Evolutionary conservation across 2,113 vertebrate species (phyloP), one percentile per base, ranked within the genome.

Genomic region (Pseudonaja textilis): DNA sequence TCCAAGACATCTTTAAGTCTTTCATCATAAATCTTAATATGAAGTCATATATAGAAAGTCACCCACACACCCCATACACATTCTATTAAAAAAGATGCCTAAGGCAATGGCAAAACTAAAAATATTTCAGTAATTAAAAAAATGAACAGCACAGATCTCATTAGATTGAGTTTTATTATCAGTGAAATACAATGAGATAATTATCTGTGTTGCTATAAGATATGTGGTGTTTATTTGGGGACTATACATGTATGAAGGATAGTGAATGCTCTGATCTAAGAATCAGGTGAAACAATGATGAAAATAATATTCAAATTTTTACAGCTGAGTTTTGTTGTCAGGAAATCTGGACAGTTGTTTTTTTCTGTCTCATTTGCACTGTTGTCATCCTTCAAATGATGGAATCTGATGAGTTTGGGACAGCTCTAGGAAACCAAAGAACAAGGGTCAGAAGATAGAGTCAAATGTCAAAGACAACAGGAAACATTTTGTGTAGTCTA

Each of bases 221-320:
- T 64, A 64, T 14, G 1, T 64, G 29, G 61, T 64, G 26, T 26
- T 64, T 64, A 64, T 64, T n/a, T n/a, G 29, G 29, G 29, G 12
- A 69, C 61, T n/a, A 69, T n/a, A 69, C 29, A 69, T 69, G 29
- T 81, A 42, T 50, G 93, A 94, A 92, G 34, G 1, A 22, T 25
- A 4, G 10, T 1, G 0, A 93, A 2, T 54, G 7, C 5, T 39
- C 22, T 18, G 59, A 94, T 93, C 56, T 25, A 26, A 93, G 10
- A 94, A 18, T 94, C 23, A 88, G 5, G 4, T 87, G 26, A 18
- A 57, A 90, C 50, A 61, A 26, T 8, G 7, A 29, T 4, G 14
- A 92, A 92, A 93, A 69, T 20, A 93, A 2, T 55, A 9, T 1
- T 89, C 2, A 6, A 16, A 93, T 1, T 94, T 96, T 93, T 20